Evolutionary conservation across 2,113 vertebrate species (phyloP), one percentile per base, ranked within the genome.

Genomic region (Cranoglanis bouderius): DNA sequence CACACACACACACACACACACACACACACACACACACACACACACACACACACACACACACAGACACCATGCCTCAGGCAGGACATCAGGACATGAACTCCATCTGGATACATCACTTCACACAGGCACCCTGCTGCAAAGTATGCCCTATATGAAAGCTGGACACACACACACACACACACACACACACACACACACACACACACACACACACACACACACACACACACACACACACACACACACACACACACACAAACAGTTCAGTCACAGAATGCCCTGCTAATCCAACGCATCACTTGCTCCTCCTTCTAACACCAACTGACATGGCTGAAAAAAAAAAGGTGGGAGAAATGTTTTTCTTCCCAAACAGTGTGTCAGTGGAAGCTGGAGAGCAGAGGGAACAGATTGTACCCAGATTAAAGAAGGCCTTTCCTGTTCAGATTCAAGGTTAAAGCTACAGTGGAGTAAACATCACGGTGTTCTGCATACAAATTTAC

Each of bases 381-480:
- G 84, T 63, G 63, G 77, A 43, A 65, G 85, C 24, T 75, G 85
- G 59, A 84, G 38, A 24, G n/a, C 78, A 21, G 75, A 75, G 10
- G 77, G 55, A 88, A 61, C 55, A 84, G 87, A 38, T 67, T 89
- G 51, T 32, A 46, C 84, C 53, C 24, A 86, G 83, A 88, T 53
- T 81, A 82, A 82, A 70, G 85, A 90, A 89, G 87, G 70, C 75
- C 59, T 88, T 86, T 88, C 53, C 21, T 84, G 70, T 77, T 88
- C 72, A 35, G 53, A 40, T 84, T 77, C 88, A 90, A 90, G 85
- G 88, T 89, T 84, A 84, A 90, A 83, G 61, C 53, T 80, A 55
- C 6, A 70, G 46, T 59, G 61, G 46, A n/a, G 61, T 87, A 80
- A 89, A 87, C 70, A 84, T 35, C 80, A 38, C 16, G 40, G 40